Evolutionary conservation across 2,888 invertebrate species (phyloP).

Genomic region (Aethes cnicana): DNA sequence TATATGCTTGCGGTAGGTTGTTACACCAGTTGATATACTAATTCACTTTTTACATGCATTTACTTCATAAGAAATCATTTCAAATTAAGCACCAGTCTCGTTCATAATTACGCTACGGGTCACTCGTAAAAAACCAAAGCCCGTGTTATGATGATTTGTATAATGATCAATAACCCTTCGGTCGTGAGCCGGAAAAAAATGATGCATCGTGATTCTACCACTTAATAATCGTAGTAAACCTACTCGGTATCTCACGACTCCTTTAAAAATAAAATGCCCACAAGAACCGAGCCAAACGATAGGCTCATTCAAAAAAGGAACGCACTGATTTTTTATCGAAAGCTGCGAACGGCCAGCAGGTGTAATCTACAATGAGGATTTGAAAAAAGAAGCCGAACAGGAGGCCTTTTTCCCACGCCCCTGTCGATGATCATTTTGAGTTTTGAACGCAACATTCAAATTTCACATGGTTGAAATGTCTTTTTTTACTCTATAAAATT

Average conservation of each 20-base stretch:
- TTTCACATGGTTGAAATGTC: constrained; percentile 23
- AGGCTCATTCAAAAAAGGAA: constrained; percentile 68
- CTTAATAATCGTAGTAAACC: constrained; percentile 75
- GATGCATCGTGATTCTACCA: constrained; percentile 74
- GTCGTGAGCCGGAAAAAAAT: constrained; percentile 65
- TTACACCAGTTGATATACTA: constrained; percentile 12
- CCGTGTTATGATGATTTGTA: constrained; percentile 68
- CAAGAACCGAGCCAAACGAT: constrained; percentile 61
- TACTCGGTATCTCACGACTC: constrained; percentile 76
- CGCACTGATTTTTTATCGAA: constrained; percentile 74
- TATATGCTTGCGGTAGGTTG: constrained; percentile 68
- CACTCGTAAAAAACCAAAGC: constrained; percentile 54
- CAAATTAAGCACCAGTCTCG: constrained; percentile 50
- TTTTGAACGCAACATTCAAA: constrained; percentile 55
- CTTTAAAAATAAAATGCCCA: constrained; percentile 68
- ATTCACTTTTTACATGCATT: constrained; percentile 24
- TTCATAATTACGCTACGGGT: constrained; percentile 59
- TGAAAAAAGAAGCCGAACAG: constrained; percentile 77
- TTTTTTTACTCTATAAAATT: constrained; percentile 1
- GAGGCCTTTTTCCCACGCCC: constrained; percentile 81
- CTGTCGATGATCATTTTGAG: constrained; percentile 65
- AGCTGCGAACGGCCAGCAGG: constrained; percentile 80
- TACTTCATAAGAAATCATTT: constrained; percentile 31
- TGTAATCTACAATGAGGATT: constrained; percentile 78
- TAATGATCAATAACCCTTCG: constrained; percentile 75